These are phyloP conservation scores for Sminthurides bifidus DNA, from an alignment of 1,140 invertebrate genomes.

Conservation along the genomic window DNA sequence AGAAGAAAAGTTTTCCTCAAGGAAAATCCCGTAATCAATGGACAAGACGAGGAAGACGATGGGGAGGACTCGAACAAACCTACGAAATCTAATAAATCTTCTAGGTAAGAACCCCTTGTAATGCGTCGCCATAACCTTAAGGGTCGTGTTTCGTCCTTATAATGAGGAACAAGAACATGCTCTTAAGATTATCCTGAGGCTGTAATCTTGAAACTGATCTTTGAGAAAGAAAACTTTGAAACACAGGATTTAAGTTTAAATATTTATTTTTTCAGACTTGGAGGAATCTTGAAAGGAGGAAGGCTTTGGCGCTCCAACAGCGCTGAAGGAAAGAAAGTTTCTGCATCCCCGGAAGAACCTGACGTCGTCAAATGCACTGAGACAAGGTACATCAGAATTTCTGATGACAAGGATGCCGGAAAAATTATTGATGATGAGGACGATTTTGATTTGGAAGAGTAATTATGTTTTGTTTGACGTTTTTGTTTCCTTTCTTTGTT, in stretches of 20 bases:
- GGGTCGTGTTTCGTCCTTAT: too few species aligned
- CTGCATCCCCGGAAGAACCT: conserved; percentile 27
- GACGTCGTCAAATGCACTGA: conserved; percentile 30
- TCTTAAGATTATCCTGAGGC: too few species aligned
- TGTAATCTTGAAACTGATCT: neutral
- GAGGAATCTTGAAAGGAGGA: conserved; percentile 31
- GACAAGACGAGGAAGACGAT: conserved; percentile 25
- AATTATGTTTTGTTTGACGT: neutral
- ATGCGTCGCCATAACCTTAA: too few species aligned
- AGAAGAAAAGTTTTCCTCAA: conserved; percentile 29
- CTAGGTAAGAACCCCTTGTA: conserved; percentile 16
- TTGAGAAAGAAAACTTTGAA: too few species aligned
- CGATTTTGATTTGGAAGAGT: neutral
- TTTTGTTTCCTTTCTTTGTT: neutral
- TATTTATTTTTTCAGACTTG: conserved; percentile 17
- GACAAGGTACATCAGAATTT: neutral
- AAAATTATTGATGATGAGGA: too few species aligned
- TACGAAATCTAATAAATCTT: conserved; percentile 28
- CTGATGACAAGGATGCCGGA: too few species aligned
- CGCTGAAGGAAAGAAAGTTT: conserved; percentile 28
- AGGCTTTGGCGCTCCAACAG: conserved; percentile 31
- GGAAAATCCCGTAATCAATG: conserved; percentile 19
- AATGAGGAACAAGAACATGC: too few species aligned
- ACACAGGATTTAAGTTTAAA: too few species aligned
- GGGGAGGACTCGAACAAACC: conserved; percentile 19